phyloP scores from a whole-genome alignment of 2,888 invertebrate genomes.

The Tiliacea aurago region DNA sequence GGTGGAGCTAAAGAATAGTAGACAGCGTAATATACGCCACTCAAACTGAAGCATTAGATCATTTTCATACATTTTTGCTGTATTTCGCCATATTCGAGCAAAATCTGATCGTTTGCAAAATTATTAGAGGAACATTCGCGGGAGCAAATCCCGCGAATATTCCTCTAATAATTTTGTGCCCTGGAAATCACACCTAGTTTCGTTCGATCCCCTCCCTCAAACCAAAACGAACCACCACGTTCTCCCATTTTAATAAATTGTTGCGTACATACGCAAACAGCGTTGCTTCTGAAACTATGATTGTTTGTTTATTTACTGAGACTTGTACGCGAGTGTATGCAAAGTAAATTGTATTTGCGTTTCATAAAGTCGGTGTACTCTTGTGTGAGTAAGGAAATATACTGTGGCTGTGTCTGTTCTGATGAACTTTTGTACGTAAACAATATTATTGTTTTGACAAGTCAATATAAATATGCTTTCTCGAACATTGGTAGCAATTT shows the following conservation, averaged over 20 bases:
- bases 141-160: too few species aligned
- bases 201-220: background rate
- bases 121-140: too few species aligned
- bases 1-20: too few species aligned
- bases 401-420: conserved; percentile 19
- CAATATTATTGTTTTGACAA: background rate
- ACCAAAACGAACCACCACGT: background rate
- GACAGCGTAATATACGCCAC: too few species aligned
- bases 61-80: too few species aligned
- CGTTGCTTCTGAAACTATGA: conserved; percentile 36
- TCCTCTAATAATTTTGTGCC: too few species aligned
- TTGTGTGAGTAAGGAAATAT: conserved; percentile 11
- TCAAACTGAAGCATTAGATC: too few species aligned
- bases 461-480: background rate
- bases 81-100: too few species aligned
- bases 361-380: conserved; percentile 23
- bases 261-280: conserved; percentile 37
- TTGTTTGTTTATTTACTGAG: conserved; percentile 49
- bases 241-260: conserved; percentile 27
- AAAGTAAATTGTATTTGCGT: conserved; percentile 56
- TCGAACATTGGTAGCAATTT: background rate
- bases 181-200: too few species aligned
- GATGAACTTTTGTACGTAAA: background rate
- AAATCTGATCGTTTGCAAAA: too few species aligned
- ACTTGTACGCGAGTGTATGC: conserved; percentile 38